phyloP scores from a whole-genome alignment of 2,797 vertebrate genomes.

The Mormyrus proboscirostris region DNA sequence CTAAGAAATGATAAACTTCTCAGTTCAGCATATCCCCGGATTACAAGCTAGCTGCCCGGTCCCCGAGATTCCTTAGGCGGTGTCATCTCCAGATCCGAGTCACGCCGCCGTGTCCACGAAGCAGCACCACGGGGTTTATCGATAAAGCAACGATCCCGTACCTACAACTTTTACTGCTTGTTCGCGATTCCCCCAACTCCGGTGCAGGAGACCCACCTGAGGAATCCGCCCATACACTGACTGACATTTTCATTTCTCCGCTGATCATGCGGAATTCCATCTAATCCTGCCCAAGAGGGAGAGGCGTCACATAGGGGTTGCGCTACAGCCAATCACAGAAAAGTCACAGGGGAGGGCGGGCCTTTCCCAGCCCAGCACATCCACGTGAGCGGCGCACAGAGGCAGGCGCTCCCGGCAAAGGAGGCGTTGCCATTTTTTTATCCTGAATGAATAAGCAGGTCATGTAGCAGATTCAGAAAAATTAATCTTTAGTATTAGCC shows the following conservation, averaged over 20 bases:
- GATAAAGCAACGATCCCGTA: constrained; percentile 21
- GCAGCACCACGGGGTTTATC: constrained; percentile 18
- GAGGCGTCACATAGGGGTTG: constrained; percentile 13
- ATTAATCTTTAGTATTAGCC: neutral
- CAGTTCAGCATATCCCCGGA: neutral
- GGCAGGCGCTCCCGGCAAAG: neutral
- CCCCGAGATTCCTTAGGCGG: constrained; percentile 10
- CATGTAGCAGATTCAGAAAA: constrained; percentile 19
- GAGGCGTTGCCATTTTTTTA: neutral
- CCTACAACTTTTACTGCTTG: constrained; percentile 16
- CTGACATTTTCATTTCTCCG: neutral
- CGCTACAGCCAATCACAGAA: constrained; percentile 30
- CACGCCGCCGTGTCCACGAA: constrained; percentile 10
- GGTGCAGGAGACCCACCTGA: constrained; percentile 32
- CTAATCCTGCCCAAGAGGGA: constrained; percentile 31
- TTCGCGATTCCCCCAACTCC: constrained; percentile 19
- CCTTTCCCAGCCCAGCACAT: neutral
- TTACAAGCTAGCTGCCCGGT: constrained; percentile 30
- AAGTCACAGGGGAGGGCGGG: constrained; percentile 34
- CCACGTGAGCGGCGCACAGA: constrained; percentile 16
- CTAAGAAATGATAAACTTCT: neutral
- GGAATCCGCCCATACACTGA: constrained; percentile 1
- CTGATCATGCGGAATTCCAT: neutral
- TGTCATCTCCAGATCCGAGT: constrained; percentile 28
- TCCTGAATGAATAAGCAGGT: constrained; percentile 3